These are phyloP conservation scores for Agrochola circellaris DNA, from an alignment of 2,888 invertebrate species.

Conservation along the genomic window DNA sequence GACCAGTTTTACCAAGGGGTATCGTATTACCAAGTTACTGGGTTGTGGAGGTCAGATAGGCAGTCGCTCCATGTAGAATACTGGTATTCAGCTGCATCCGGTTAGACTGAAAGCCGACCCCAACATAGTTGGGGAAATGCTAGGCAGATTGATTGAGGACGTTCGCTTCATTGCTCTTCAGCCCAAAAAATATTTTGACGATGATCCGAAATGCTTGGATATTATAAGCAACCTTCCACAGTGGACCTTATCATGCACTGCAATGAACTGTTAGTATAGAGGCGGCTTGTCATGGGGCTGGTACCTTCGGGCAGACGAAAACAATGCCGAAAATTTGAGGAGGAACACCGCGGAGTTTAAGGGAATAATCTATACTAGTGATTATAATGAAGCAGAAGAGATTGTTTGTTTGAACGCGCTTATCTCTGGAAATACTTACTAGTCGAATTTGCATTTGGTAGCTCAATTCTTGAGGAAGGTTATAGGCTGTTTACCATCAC, in stretches of 20 bases:
- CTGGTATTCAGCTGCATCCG: no score
- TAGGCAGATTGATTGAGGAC: no score
- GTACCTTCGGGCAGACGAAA: background rate
- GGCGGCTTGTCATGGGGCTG: background rate
- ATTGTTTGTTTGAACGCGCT: background rate
- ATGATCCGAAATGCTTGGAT: background rate
- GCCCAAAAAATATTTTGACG: background rate
- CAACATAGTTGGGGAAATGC: no score
- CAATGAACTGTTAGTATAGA: background rate
- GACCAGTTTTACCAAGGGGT: no score
- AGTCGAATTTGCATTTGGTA: background rate
- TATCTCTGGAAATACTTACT: no score
- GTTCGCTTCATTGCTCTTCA: background rate
- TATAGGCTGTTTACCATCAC: background rate
- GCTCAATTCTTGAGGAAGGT: background rate
- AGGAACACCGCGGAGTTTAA: no score
- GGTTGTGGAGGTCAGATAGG: no score
- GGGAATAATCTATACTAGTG: background rate
- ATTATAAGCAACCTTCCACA: background rate
- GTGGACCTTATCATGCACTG: background rate
- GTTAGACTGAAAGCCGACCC: no score
- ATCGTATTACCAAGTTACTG: no score
- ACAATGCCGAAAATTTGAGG: no score
- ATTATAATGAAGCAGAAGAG: background rate
- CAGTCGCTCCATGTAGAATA: no score